Conservation (phyloP, 1,140 invertebrate genomes). For the Leptonema lineaticorne region DNA sequence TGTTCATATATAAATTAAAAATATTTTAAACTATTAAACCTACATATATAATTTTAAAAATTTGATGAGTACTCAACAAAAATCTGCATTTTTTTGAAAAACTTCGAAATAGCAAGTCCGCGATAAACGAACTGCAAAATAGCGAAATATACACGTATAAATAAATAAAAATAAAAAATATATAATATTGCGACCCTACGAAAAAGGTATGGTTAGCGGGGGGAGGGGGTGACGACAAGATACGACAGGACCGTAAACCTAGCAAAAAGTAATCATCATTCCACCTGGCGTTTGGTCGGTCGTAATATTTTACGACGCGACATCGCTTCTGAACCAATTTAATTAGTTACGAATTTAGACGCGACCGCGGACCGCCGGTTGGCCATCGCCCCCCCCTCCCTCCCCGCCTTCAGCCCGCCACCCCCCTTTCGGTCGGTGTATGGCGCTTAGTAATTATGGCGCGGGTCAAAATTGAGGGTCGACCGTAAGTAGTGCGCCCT, state of each 20-base stretch:
- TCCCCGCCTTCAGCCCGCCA: too few species aligned
- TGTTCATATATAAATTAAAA: too few species aligned
- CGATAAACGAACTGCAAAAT: too few species aligned
- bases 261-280: slow-evolving; percentile 29
- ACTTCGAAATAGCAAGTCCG: too few species aligned
- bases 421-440: background rate
- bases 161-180: too few species aligned
- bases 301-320: slow-evolving; percentile 34
- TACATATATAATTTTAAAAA: too few species aligned
- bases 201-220: too few species aligned
- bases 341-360: background rate
- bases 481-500: slow-evolving; percentile 13
- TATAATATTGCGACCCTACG: too few species aligned
- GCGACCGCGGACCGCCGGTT: background rate
- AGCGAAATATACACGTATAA: too few species aligned
- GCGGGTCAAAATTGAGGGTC: slow-evolving; percentile 16
- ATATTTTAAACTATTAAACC: too few species aligned
- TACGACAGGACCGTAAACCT: slow-evolving; percentile 35
- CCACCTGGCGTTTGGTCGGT: slow-evolving; percentile 9
- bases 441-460: slow-evolving; percentile 5
- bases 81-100: too few species aligned
- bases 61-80: too few species aligned
- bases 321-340: background rate
- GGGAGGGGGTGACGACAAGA: background rate
- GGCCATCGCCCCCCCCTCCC: background rate